Conservation (phyloP, 2,888 invertebrate species). For the Branchipolynoe longqiensis region DNA sequence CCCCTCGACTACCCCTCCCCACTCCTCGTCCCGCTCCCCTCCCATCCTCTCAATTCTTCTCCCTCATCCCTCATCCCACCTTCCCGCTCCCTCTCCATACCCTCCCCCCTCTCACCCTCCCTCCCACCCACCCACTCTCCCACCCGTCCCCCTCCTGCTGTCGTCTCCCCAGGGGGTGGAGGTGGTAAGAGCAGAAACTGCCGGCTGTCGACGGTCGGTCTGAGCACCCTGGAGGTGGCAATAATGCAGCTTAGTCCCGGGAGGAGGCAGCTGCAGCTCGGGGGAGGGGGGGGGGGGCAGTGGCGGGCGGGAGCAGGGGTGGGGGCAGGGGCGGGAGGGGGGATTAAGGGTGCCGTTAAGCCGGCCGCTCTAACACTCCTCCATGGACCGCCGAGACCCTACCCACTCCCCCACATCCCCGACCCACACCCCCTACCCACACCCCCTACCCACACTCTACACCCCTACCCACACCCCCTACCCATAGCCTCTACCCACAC, state of each 20-base stretch:
- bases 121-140: too few relatives aligned
- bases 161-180: too few relatives aligned
- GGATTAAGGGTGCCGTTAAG: slow-evolving; percentile 35
- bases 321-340: background rate
- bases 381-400: background rate
- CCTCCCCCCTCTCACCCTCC: too few relatives aligned
- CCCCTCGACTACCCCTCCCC: too few relatives aligned
- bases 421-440: background rate
- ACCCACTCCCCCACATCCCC: background rate
- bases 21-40: too few relatives aligned
- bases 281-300: background rate
- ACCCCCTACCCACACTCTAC: background rate
- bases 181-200: too few relatives aligned
- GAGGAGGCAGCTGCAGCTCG: background rate
- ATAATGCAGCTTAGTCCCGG: background rate
- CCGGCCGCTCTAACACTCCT: background rate
- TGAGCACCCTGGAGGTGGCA: background rate
- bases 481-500: background rate
- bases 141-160: too few relatives aligned
- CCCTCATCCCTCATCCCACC: too few relatives aligned
- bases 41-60: too few relatives aligned
- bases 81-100: too few relatives aligned
- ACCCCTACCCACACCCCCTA: background rate
- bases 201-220: too few relatives aligned
- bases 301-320: too few relatives aligned